Evolutionary conservation across 92 coral and sea anemone genomes (phyloP), one percentile per base, ranked within the genome.

Genomic region (Phenganax marumi): DNA sequence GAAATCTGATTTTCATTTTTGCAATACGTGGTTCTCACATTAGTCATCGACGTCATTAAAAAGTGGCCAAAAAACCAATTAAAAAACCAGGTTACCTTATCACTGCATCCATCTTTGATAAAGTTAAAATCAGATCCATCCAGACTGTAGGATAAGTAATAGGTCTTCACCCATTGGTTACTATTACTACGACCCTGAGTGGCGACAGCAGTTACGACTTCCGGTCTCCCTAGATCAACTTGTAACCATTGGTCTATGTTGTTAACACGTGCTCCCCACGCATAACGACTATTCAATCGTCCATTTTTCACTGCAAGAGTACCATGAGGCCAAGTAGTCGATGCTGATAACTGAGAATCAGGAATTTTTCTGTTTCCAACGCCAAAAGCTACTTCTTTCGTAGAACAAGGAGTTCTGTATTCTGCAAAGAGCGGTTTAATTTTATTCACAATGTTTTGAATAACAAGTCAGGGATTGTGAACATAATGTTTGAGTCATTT

Each of bases 161-260:
- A 93, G 8, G 86, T 89, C 10, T 89, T 91, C 52, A 93, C 97
- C 97, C 97, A 93, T 80, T 93, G 97, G 65, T 89, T 72, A 0
- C 91, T 90, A 43, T 93, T 93, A 46, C 97, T 79, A 18, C 97
- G 79, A 22, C 97, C 97, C 83, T 93, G 97, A 55, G 97, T 87
- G 2, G 92, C 90, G n/a, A 93, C 86, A 18, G 80, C 93, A 10
- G 97, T 93, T 50, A 91, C 78, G 53, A 84, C 86, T 63, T 84
- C 93, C 48, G 60, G 73, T 24, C 83, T 79, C 12, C 90, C 90
- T 12, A 91, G 82, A 63, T 90, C 87, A 17, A 93, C 72, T 66
- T 91, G 97, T 4, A 93, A 85, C 93, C 91, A 93, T 73, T 91
- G 97, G 6, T 85, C 87, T n/a, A 57, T 85, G 70, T 93, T 89